Conservation (phyloP, 2,797 vertebrate genomes). For the Clarias pachynema region DNA sequence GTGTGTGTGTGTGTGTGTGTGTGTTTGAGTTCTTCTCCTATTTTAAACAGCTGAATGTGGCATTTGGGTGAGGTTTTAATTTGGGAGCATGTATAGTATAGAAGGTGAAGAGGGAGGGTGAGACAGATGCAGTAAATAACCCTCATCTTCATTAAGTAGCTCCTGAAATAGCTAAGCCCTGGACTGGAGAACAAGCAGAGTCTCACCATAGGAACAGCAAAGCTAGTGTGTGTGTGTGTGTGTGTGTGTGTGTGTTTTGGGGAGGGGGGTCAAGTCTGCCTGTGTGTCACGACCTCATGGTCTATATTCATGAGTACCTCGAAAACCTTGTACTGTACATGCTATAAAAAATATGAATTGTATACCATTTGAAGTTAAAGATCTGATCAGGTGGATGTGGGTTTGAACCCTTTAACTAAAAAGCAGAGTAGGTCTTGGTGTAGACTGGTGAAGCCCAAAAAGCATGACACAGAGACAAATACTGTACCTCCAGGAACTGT, state of each 20-base stretch:
- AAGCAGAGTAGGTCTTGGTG: background rate
- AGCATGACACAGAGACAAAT: constrained; percentile 22
- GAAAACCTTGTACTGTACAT: background rate
- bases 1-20: constrained; percentile 1
- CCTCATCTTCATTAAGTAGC: constrained; percentile 37
- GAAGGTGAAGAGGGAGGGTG: constrained; percentile 6
- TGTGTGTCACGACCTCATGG: constrained; percentile 9
- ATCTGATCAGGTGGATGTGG: background rate
- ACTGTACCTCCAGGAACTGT: constrained; percentile 97
- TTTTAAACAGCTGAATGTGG: constrained; percentile 47
- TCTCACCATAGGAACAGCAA: constrained; percentile 28
- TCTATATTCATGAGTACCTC: background rate
- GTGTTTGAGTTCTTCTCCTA: background rate
- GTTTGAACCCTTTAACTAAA: background rate
- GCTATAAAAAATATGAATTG: background rate
- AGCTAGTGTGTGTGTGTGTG: background rate
- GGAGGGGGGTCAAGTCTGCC: too few relatives aligned
- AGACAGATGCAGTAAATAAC: constrained; percentile 44
- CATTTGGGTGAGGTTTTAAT: constrained; percentile 38
- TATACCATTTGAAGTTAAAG: background rate
- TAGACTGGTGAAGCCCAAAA: background rate
- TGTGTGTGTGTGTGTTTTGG: too few relatives aligned
- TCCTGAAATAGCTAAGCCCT: constrained; percentile 45
- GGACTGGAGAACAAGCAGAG: constrained; percentile 29
- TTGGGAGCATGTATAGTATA: constrained; percentile 22